Evolutionary conservation across 2,113 vertebrate genomes (phyloP).

Genomic region (Cottus gobio): DNA sequence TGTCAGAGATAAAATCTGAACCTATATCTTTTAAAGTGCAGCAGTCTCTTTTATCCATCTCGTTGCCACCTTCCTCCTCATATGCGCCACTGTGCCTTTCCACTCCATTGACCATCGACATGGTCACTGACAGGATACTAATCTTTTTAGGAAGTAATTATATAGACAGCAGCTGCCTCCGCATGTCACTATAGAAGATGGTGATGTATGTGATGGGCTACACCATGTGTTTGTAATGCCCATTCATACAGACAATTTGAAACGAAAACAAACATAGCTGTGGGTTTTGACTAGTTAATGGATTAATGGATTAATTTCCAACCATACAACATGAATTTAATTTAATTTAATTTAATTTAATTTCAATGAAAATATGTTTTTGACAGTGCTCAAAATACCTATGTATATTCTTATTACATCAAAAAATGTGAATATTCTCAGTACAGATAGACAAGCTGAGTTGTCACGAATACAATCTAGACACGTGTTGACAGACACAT

Average conservation of each 20-base stretch:
- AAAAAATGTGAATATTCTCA: constrained; percentile 15
- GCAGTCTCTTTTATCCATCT: not conserved
- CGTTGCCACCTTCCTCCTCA: not conserved
- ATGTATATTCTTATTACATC: not conserved
- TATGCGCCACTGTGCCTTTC: constrained; percentile 40
- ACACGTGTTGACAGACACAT: constrained; percentile 23
- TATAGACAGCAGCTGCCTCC: constrained; percentile 64
- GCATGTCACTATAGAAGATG: constrained; percentile 12
- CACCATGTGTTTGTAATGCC: not conserved
- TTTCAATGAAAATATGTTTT: not conserved
- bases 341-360: not conserved
- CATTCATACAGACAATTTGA: constrained; percentile 20
- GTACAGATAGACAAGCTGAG: constrained; percentile 5
- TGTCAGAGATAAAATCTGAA: not conserved
- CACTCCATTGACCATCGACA: constrained; percentile 43
- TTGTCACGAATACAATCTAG: constrained; percentile 14
- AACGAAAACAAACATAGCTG: not conserved
- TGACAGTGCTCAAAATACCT: not conserved
- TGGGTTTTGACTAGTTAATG: constrained; percentile 5
- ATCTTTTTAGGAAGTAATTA: constrained; percentile 79
- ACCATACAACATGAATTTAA: not conserved
- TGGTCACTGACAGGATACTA: constrained; percentile 57
- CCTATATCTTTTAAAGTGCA: constrained; percentile 4
- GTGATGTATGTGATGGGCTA: constrained; percentile 25
- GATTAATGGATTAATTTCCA: not conserved